Evolutionary conservation across 1,140 invertebrate species (phyloP).

Genomic region (Leptopilina clavipes): DNA sequence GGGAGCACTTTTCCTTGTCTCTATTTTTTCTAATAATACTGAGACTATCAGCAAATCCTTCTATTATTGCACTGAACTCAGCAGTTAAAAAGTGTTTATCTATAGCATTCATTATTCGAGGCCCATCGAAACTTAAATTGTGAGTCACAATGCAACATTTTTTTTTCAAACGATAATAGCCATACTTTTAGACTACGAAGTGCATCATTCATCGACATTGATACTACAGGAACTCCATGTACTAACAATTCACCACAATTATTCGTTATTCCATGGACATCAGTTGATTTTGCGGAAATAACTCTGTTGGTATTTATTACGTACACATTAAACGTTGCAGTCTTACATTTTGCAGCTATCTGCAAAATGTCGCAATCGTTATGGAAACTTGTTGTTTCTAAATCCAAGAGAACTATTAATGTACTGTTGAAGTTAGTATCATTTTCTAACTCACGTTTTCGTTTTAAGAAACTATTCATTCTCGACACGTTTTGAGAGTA

Average conservation of each 20-base stretch:
- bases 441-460: no score
- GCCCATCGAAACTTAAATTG: not conserved
- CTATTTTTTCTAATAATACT: no score
- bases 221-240: not conserved
- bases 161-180: not conserved
- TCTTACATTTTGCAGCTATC: not conserved
- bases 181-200: not conserved
- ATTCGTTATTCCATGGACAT: not conserved
- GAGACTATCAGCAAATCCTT: no score
- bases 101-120: not conserved
- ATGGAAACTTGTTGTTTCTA: not conserved
- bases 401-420: not conserved
- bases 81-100: no score
- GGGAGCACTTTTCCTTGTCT: no score
- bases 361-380: not conserved
- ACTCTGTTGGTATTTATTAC: not conserved
- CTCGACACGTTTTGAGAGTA: no score
- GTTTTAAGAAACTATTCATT: no score
- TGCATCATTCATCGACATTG: no score
- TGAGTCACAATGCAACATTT: not conserved
- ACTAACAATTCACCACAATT: not conserved
- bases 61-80: no score
- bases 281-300: not conserved
- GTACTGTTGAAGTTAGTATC: no score
- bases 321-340: not conserved